These are phyloP conservation scores for Lucinisca nassula DNA, from an alignment of 2,888 invertebrate genomes.

Conservation along the genomic window DNA sequence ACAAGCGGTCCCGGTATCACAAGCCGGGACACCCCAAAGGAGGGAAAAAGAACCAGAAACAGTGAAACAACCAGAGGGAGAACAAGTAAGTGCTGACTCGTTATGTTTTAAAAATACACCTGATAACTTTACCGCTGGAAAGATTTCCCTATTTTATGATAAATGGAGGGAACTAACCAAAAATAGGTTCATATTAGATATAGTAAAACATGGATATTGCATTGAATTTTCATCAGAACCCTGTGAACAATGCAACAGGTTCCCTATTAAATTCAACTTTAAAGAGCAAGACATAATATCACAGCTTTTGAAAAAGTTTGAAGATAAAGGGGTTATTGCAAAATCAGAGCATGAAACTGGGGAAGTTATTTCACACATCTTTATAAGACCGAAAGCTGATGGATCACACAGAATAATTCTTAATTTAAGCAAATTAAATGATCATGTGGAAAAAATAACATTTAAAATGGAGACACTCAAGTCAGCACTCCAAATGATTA, in stretches of 20 bases:
- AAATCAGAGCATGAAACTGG: not conserved
- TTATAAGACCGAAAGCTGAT: constrained; percentile 46
- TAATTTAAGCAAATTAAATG: constrained; percentile 54
- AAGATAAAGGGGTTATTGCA: not conserved
- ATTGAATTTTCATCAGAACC: not conserved
- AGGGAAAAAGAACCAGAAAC: not conserved
- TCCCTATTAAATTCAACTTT: not conserved
- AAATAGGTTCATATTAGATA: not conserved
- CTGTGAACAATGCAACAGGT: not conserved
- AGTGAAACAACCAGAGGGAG: too few relatives aligned
- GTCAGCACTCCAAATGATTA: constrained; percentile 38
- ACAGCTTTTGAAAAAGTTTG: not conserved
- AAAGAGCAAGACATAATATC: not conserved
- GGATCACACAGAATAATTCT: constrained; percentile 52
- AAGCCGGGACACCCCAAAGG: not conserved
- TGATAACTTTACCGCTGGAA: not conserved
- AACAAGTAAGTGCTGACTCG: not conserved
- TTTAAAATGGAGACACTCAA: constrained; percentile 69
- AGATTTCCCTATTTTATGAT: not conserved
- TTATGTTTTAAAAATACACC: not conserved
- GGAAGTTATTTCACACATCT: constrained; percentile 42
- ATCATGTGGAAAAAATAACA: constrained; percentile 43
- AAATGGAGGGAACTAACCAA: not conserved
- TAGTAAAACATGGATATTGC: not conserved
- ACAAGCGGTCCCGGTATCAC: not conserved